Conservation (phyloP, 2,888 invertebrate species). For the Thumatha senex region DNA sequence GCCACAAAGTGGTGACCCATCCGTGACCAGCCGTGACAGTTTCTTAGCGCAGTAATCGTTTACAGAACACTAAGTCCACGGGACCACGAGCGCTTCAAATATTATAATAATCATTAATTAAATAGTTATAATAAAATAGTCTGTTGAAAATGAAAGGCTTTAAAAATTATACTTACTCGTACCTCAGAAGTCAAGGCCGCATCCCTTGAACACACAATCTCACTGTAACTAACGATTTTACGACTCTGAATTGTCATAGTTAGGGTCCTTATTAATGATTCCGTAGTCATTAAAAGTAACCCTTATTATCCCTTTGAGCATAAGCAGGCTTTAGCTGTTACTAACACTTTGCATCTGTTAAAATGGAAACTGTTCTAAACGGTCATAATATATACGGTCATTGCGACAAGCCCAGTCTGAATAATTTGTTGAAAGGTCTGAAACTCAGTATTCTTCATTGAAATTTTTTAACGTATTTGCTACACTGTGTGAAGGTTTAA, state of each 20-base stretch:
- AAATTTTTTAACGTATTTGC: no score
- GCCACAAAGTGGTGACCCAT: no score
- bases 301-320: slow-evolving; percentile 33
- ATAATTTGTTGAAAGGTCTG: neutral
- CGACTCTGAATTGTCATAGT: slow-evolving; percentile 3
- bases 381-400: slow-evolving; percentile 8
- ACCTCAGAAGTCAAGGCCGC: no score
- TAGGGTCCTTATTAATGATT: slow-evolving; percentile 31
- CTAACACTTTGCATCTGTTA: slow-evolving; percentile 18
- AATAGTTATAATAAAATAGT: neutral
- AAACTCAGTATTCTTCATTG: neutral
- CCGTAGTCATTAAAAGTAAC: slow-evolving; percentile 24
- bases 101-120: neutral
- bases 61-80: no score
- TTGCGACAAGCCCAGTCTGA: slow-evolving; percentile 6
- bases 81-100: no score
- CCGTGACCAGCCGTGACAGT: no score
- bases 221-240: no score
- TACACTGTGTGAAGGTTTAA: no score
- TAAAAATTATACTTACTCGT: neutral
- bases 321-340: slow-evolving; percentile 27
- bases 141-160: neutral
- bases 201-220: no score
- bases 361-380: slow-evolving; percentile 26
- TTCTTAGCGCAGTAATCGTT: no score